These are phyloP conservation scores for Bombus superbus DNA, from an alignment of 1,140 invertebrate species.

Conservation along the genomic window DNA sequence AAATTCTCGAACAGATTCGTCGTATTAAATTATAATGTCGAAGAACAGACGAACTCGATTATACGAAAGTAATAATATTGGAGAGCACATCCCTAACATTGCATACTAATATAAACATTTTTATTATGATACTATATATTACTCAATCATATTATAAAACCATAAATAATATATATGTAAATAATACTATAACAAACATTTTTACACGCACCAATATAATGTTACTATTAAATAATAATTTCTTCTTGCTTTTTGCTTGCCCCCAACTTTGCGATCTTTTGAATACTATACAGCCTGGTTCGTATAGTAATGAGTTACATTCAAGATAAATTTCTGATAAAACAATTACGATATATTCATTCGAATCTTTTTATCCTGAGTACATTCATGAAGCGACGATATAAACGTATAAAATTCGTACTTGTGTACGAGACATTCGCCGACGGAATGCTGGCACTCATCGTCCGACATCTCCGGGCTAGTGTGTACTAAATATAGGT, in stretches of 20 bases:
- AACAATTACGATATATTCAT: not conserved
- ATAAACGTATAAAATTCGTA: slow-evolving; percentile 49
- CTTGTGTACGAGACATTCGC: slow-evolving; percentile 77
- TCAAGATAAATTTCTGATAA: not conserved
- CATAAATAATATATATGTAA: no score
- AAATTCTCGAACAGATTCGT: not conserved
- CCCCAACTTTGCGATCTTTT: not conserved
- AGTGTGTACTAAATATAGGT: slow-evolving; percentile 41
- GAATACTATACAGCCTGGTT: not conserved
- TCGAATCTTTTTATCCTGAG: not conserved
- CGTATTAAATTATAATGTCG: not conserved
- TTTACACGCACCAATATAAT: not conserved
- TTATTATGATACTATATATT: no score
- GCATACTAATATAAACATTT: no score
- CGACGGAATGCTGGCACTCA: slow-evolving; percentile 74
- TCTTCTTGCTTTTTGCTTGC: not conserved
- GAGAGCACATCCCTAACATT: not conserved
- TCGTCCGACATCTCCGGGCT: slow-evolving; percentile 44
- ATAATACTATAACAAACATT: no score
- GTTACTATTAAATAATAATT: not conserved
- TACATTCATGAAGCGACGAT: not conserved
- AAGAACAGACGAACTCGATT: not conserved
- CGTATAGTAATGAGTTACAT: not conserved
- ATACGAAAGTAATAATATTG: not conserved
- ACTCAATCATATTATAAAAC: no score